phyloP scores from a whole-genome alignment of 2,797 vertebrate genomes.

The Cichlasoma orientale region DNA sequence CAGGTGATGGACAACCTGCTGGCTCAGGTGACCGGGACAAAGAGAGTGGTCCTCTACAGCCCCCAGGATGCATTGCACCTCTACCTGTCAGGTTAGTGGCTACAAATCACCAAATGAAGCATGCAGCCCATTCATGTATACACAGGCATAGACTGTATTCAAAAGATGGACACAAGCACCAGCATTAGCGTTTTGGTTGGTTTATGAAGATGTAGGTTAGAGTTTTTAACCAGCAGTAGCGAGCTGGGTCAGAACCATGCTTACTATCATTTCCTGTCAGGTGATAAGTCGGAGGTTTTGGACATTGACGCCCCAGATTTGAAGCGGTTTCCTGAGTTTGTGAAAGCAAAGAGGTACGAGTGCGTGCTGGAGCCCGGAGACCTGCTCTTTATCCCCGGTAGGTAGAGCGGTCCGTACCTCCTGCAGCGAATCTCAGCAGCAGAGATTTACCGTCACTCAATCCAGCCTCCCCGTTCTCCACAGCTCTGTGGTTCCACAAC shows the following conservation, averaged over 20 bases:
- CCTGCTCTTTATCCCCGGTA: conserved; percentile 95
- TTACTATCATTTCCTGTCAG: conserved; percentile 59
- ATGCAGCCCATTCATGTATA: no score
- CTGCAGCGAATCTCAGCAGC: background rate
- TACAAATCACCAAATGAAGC: no score
- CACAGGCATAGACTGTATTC: no score
- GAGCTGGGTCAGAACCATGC: background rate
- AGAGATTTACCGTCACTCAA: background rate
- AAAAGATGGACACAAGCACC: background rate
- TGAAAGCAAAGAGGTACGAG: conserved; percentile 87
- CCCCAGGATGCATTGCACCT: conserved; percentile 91
- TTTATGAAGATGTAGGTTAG: rapidly evolving
- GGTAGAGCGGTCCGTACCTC: background rate
- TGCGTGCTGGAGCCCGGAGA: conserved; percentile 91
- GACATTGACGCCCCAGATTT: conserved; percentile 90
- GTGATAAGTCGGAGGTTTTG: conserved; percentile 93
- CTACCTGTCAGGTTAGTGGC: conserved; percentile 88
- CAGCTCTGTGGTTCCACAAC: conserved; percentile 98
- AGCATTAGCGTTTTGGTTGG: background rate
- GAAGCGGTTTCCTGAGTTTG: conserved; percentile 89
- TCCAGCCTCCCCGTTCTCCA: background rate
- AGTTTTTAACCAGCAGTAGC: background rate
- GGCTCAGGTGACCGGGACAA: conserved; percentile 93
- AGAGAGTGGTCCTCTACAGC: conserved; percentile 89
- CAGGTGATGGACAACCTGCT: conserved; percentile 98